Percentiles rank a stretch among this genome's conserved stretches.
These are phyloP conservation scores for Albula goreensis DNA, from an alignment of 2,113 vertebrate species.

Conservation along the genomic window DNA sequence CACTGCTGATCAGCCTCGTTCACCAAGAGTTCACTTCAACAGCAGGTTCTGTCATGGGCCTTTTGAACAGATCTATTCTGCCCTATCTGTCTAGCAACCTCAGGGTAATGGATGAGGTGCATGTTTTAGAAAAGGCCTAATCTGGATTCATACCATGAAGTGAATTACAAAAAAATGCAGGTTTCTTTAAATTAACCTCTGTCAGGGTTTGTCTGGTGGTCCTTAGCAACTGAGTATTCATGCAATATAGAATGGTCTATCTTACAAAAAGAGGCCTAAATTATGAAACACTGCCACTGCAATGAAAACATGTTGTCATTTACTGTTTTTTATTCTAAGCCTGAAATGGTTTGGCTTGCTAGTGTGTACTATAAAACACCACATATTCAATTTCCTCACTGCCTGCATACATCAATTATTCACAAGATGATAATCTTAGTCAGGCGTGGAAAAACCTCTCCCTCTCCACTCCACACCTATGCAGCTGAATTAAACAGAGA, in stretches of 20 bases:
- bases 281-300: no score
- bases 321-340: no score
- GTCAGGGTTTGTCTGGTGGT: slow-evolving; percentile 63
- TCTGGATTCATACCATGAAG: slow-evolving; percentile 72
- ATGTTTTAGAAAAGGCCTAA: slow-evolving; percentile 75
- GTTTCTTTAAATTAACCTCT: slow-evolving; percentile 62
- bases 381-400: no score
- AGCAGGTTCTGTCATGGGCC: slow-evolving; percentile 70
- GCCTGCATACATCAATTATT: no score
- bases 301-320: no score
- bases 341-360: no score
- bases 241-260: background rate
- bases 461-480: no score
- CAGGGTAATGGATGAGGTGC: slow-evolving; percentile 76
- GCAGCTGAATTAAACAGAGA: no score
- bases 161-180: slow-evolving; percentile 66
- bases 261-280: background rate
- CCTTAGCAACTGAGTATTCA: slow-evolving; percentile 55
- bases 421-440: no score
- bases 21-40: slow-evolving; percentile 74
- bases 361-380: no score
- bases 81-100: slow-evolving; percentile 67
- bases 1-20: slow-evolving; percentile 66
- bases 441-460: no score
- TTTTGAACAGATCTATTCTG: slow-evolving; percentile 73